These are phyloP conservation scores for Microdon myrmicae DNA, from an alignment of 2,888 invertebrate species.

Conservation along the genomic window DNA sequence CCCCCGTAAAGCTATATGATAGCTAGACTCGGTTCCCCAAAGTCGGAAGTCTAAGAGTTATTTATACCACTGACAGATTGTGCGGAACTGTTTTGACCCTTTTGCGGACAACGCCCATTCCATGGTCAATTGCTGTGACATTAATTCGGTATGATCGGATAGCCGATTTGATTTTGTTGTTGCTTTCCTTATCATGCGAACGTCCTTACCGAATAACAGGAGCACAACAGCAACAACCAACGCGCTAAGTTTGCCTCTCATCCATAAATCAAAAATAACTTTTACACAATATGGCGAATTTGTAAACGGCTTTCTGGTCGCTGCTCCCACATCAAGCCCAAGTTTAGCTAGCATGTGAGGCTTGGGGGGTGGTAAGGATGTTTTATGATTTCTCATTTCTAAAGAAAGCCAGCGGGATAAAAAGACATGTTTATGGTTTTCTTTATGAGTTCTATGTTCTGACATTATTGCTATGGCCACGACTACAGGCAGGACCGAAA, in stretches of 20 bases:
- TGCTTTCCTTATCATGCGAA: slow-evolving; percentile 6
- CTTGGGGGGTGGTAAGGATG: slow-evolving; percentile 27
- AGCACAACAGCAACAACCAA: slow-evolving; percentile 13
- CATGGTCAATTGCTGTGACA: slow-evolving; percentile 31
- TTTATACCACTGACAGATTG: slow-evolving; percentile 42
- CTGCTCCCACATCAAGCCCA: background rate
- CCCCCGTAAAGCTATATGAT: no score
- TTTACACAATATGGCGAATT: slow-evolving; percentile 51
- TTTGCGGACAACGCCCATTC: slow-evolving; percentile 33
- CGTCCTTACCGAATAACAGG: no score
- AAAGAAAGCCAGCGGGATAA: slow-evolving; percentile 49
- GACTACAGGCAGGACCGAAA: slow-evolving; percentile 4
- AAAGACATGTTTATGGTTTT: slow-evolving; percentile 55
- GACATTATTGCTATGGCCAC: slow-evolving; percentile 44
- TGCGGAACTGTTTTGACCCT: slow-evolving; percentile 28
- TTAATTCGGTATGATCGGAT: slow-evolving; percentile 45
- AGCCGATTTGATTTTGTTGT: slow-evolving; percentile 45
- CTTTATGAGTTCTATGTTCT: slow-evolving; percentile 51
- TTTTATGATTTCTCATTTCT: slow-evolving; percentile 50
- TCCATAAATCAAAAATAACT: slow-evolving; percentile 50
- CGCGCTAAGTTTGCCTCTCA: slow-evolving; percentile 25
- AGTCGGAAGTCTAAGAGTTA: slow-evolving; percentile 9
- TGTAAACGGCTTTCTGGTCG: slow-evolving; percentile 38
- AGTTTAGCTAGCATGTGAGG: background rate
- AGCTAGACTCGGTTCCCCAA: no score